A percentile compares a stretch with the other conserved stretches of the same genome.
Evolutionary conservation across 2,888 invertebrate genomes (phyloP).

Genomic region (Copidosoma aretas): DNA sequence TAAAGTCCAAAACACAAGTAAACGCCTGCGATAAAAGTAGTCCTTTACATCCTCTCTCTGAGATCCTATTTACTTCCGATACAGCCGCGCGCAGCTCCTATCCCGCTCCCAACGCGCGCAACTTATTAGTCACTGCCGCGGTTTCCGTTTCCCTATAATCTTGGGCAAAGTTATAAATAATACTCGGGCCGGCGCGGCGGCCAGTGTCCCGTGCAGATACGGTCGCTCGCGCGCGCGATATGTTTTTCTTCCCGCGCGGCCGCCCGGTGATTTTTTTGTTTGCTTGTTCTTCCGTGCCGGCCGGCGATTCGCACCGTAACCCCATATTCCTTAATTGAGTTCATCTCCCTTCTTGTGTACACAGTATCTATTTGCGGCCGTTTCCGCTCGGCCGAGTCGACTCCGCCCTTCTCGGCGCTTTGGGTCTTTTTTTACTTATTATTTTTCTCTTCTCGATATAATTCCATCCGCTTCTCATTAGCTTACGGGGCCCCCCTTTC

Average conservation of each 20-base stretch:
- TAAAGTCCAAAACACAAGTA: no score
- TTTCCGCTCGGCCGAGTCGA: slow-evolving; percentile 22
- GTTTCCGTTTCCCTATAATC: background rate
- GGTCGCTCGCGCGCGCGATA: no score
- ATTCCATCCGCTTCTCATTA: slow-evolving; percentile 34
- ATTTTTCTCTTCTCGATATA: slow-evolving; percentile 31
- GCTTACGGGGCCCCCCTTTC: slow-evolving; percentile 3
- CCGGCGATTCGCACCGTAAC: slow-evolving; percentile 20
- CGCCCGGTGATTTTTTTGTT: no score
- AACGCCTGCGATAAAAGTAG: no score
- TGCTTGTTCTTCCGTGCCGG: no score
- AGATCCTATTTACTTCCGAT: no score
- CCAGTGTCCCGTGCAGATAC: no score
- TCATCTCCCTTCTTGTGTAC: slow-evolving; percentile 26
- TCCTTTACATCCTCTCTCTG: no score
- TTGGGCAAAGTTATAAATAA: background rate
- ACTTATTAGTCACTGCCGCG: no score
- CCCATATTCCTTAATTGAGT: slow-evolving; percentile 33
- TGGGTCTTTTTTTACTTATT: background rate
- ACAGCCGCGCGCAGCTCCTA: no score
- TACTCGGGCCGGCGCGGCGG: background rate
- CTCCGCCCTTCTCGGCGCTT: background rate
- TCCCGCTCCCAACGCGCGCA: no score
- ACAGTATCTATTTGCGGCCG: slow-evolving; percentile 34
- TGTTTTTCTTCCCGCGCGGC: no score